Percentiles rank a stretch among this genome's conserved stretches.
These are phyloP conservation scores for Poeciliopsis presidionis DNA, from an alignment of 2,797 vertebrate genomes.

Conservation along the genomic window DNA sequence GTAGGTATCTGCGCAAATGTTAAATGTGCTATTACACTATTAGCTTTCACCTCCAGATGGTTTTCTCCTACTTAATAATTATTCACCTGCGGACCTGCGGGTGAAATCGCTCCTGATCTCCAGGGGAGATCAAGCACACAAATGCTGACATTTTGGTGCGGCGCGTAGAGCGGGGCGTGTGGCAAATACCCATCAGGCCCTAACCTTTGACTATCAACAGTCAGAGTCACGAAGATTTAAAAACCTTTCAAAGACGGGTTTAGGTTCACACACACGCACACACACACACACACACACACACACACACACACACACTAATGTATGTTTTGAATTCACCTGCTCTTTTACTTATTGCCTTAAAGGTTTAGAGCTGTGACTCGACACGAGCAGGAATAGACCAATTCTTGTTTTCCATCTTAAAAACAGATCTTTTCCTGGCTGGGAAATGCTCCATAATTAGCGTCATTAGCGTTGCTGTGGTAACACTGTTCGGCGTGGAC, in stretches of 20 bases:
- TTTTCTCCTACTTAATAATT: constrained; percentile 33
- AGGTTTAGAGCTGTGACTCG: not conserved
- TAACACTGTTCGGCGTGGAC: not conserved
- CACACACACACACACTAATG: constrained; percentile 19
- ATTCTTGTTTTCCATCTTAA: not conserved
- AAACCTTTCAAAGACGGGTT: constrained; percentile 42
- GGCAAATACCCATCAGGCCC: constrained; percentile 43
- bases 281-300: constrained; percentile 16
- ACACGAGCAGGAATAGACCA: too few relatives aligned
- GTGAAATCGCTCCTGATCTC: constrained; percentile 11
- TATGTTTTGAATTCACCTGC: constrained; percentile 22
- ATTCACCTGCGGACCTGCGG: constrained; percentile 36
- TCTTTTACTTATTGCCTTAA: not conserved
- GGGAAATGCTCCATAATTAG: not conserved
- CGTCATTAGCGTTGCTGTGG: not conserved
- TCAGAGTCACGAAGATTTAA: constrained; percentile 39
- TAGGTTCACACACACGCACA: constrained; percentile 16
- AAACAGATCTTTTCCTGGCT: not conserved
- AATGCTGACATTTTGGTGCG: constrained; percentile 42
- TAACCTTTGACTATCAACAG: constrained; percentile 24
- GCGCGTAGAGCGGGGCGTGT: constrained; percentile 19
- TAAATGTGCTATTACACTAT: constrained; percentile 61
- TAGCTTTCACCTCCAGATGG: constrained; percentile 55
- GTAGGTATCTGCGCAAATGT: constrained; percentile 62
- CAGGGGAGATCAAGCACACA: constrained; percentile 18